These are phyloP conservation scores for Characodon lateralis DNA, from an alignment of 2,797 vertebrate genomes.

Conservation along the genomic window DNA sequence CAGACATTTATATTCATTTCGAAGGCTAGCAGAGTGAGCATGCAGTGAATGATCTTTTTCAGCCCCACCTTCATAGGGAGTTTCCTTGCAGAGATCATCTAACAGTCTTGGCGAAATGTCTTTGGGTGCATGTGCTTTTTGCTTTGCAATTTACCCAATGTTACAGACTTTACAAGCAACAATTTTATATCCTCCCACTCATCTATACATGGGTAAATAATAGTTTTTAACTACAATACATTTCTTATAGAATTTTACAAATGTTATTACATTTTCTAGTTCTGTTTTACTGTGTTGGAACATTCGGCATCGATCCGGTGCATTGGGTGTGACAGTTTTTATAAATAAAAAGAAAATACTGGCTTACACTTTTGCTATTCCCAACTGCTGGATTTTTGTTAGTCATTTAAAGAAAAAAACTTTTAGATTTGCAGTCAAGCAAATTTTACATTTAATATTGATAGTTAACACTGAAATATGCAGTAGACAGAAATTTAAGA, in stretches of 20 bases:
- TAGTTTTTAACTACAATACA: constrained; percentile 25
- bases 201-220: constrained; percentile 22
- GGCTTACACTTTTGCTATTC: too few species aligned
- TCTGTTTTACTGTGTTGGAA: neutral
- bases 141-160: constrained; percentile 18
- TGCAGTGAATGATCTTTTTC: constrained; percentile 34
- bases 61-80: constrained; percentile 12
- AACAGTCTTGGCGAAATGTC: neutral
- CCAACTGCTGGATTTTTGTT: too few species aligned
- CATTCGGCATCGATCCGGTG: neutral
- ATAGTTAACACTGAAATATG: too few species aligned
- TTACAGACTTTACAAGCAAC: neutral
- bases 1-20: constrained; percentile 49
- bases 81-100: constrained; percentile 11
- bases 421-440: too few species aligned
- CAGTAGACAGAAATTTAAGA: too few species aligned
- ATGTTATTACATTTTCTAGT: neutral
- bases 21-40: constrained; percentile 35
- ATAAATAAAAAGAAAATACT: too few species aligned
- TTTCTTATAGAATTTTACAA: neutral
- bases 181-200: constrained; percentile 5
- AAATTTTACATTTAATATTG: too few species aligned
- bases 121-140: constrained; percentile 10
- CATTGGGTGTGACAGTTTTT: neutral
- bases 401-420: too few species aligned